These are phyloP conservation scores for Phenacoccus solenopsis DNA, from an alignment of 1,140 invertebrate genomes.

Conservation along the genomic window DNA sequence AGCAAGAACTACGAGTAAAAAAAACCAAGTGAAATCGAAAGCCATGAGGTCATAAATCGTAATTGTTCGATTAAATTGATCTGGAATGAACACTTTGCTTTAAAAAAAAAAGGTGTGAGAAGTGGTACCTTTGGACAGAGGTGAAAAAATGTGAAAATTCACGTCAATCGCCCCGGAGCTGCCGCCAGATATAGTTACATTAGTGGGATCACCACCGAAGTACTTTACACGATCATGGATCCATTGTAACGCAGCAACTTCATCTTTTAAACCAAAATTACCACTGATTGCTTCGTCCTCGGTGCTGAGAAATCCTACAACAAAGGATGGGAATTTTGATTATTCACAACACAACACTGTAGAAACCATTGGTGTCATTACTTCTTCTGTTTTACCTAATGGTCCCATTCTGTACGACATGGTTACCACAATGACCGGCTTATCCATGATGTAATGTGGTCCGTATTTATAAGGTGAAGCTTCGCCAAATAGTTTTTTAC, in stretches of 20 bases:
- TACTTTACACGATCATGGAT: constrained; percentile 22
- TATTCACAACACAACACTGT: too few species aligned
- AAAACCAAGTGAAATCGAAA: too few species aligned
- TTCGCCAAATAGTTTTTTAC: constrained; percentile 42
- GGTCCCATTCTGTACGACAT: constrained; percentile 48
- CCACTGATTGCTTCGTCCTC: constrained; percentile 24
- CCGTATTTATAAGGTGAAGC: constrained; percentile 35
- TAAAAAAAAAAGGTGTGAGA: too few species aligned
- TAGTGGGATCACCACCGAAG: constrained; percentile 22
- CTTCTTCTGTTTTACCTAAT: constrained; percentile 41
- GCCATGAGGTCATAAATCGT: too few species aligned
- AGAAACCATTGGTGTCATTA: too few species aligned
- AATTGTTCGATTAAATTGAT: too few species aligned
- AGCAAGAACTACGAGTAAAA: too few species aligned
- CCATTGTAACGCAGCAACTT: constrained; percentile 23
- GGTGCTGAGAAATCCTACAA: constrained; percentile 23
- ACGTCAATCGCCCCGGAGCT: constrained; percentile 23
- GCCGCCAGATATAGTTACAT: constrained; percentile 21
- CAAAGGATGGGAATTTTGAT: background rate
- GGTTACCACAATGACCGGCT: constrained; percentile 44
- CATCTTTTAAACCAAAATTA: constrained; percentile 25
- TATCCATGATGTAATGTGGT: constrained; percentile 42
- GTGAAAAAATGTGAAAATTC: constrained; percentile 23
- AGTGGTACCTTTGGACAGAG: constrained; percentile 21
- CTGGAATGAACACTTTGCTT: too few species aligned